Evolutionary conservation across 2,888 invertebrate species (phyloP).

Genomic region (Ophioninae sp.): DNA sequence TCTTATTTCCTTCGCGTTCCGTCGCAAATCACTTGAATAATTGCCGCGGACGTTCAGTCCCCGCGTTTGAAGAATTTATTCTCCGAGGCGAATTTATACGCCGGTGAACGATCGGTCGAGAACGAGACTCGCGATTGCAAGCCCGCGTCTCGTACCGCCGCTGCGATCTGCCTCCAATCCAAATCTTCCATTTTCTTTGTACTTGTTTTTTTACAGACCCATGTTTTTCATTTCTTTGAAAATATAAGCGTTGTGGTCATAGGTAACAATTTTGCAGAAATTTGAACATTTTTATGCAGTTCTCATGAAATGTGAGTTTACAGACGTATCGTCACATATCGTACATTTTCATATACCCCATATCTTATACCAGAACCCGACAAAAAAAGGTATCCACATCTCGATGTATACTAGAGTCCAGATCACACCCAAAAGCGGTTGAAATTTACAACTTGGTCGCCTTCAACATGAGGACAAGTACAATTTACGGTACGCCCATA

Average conservation of each 20-base stretch:
- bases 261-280: no score
- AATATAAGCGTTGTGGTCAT: no score
- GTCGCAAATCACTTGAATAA: slow-evolving; percentile 49
- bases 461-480: not conserved
- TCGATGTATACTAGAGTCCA: no score
- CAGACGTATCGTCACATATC: no score
- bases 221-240: no score
- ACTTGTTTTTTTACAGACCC: no score
- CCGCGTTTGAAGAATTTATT: slow-evolving; percentile 33
- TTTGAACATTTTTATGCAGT: no score
- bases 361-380: no score
- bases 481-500: not conserved
- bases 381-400: no score
- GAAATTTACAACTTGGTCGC: not conserved
- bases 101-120: not conserved
- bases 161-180: not conserved
- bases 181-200: not conserved
- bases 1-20: slow-evolving; percentile 32
- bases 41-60: slow-evolving; percentile 19
- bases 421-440: not conserved
- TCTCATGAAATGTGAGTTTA: no score
- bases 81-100: not conserved
- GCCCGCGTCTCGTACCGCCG: not conserved
- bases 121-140: not conserved
- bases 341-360: no score